Evolutionary conservation across 2,888 invertebrate species (phyloP), one percentile per base, ranked within the genome.

Genomic region (Hermaeophaga mercurialis): DNA sequence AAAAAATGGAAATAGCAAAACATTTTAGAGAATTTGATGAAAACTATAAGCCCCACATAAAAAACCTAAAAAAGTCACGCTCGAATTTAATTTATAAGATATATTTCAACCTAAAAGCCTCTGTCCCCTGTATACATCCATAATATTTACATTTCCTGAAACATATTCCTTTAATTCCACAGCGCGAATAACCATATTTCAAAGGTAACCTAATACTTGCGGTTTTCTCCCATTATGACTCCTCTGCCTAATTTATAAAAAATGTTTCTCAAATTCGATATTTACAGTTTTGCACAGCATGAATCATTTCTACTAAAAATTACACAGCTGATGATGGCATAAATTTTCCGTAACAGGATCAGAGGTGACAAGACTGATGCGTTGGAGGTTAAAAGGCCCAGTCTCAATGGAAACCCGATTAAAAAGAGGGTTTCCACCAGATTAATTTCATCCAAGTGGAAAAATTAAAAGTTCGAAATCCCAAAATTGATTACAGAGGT

Each of bases 291-390:
- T 34, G 12, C 38, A 22, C 28, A 28, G 19, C 46, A 46, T 56
- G 48, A 54, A 56, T 49, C 54, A 44, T 54, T 55, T 38, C 31
- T 48, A 55, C 31, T 58, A 22, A 47, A 58, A 58, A 56, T 49
- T 56, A 54, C 54, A 54, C 46, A 47, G 53, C 39, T 57, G 60
- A 54, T 56, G 55, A 41, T 50, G 38, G 34, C 58, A 56, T 61
- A 49, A 56, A 54, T 59, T 54, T 49, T 38, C 50, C 24, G 22
- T 22, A 34, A 54, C 14, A 22, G 24, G 24, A 11, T 15, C 18
- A 34, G 44, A 24, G 43, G 43, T 33, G 43, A 49, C 15, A 55
- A 53, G 45, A 53, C 41, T 58, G 61, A 58, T 53, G 55, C 53
- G 54, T 54, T 47, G 39, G 45, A 61, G 58, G 61, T 58, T 56